phyloP scores from a whole-genome alignment of 2,888 invertebrate genomes.

The Xiphydria camelus region DNA sequence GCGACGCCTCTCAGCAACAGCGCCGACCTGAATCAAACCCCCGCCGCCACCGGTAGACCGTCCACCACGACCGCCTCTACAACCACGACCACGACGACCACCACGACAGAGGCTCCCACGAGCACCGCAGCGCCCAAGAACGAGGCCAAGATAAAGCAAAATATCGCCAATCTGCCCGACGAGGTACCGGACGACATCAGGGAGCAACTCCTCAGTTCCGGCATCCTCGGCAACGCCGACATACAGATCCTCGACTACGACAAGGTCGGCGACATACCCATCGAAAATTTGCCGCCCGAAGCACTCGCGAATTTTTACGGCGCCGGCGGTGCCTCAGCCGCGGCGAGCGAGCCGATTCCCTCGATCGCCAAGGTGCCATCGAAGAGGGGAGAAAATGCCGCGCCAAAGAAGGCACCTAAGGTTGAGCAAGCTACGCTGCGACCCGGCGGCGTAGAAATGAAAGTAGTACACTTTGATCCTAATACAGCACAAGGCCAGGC shows the following conservation, averaged over 20 bases:
- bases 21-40: constrained; percentile 44
- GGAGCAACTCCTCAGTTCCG: constrained; percentile 80
- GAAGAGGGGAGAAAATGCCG: constrained; percentile 25
- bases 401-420: constrained; percentile 7
- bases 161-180: constrained; percentile 69
- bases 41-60: constrained; percentile 49
- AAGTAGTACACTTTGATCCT: constrained; percentile 82
- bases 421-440: constrained; percentile 55
- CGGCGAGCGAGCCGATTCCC: constrained; percentile 71
- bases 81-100: constrained; percentile 61
- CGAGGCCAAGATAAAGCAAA: constrained; percentile 59
- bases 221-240: constrained; percentile 84
- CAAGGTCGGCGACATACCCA: constrained; percentile 82
- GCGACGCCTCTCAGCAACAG: constrained; percentile 46
- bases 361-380: constrained; percentile 63
- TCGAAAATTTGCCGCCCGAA: constrained; percentile 82
- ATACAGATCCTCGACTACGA: constrained; percentile 87
- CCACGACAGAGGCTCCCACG: constrained; percentile 56
- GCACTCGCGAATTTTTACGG: constrained; percentile 85
- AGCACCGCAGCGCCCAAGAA: constrained; percentile 60
- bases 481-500: constrained; percentile 72
- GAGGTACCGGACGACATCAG: constrained; percentile 87
- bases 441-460: constrained; percentile 75
- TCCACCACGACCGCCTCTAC: constrained; percentile 56
- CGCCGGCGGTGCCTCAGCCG: constrained; percentile 78